Base-by-base conservation (phyloP, 2,113 vertebrate genomes). In the Triplophysa tibetana region DNA sequence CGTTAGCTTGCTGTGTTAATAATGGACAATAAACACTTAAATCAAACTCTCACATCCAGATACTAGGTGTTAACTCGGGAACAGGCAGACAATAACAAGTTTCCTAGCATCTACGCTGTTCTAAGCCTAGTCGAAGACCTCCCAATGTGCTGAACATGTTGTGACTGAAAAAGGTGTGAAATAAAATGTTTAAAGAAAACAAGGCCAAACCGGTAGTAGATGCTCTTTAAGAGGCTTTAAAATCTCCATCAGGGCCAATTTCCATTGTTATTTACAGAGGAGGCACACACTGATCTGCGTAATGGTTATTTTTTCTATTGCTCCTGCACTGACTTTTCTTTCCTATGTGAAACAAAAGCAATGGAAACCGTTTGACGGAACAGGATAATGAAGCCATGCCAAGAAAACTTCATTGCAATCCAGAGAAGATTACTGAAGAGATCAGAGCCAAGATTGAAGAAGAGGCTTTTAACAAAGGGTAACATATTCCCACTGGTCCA, bases 401-500 rank as follows among this genome's bases (percentile, higher is more conserved):
- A n/a, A 86, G 87, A 83, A 86, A 93, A 66, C 84, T 90, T 21
- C 86, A 89, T 1, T 90, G 89, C 85, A 92, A 89, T 78, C 61
- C 90, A 48, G 95, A 96, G 83, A 95, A 96, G 82, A 92, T 95
- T 83, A 94, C 82, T 84, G 92, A 93, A 9, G 95, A 97, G 89
- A 87, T 93, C 72, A 96, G 95, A 90, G 92, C 94, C 78, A 97
- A 95, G 91, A 94, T 96, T 63, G 94, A 98, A 88, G 96, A 98
- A 88, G 96, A 96, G 86, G 93, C 94, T 0, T 98, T 95, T 88
- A 96, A 94, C 81, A 98, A 96, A 93, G 96, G 96, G 97, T 98
- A 87, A 91, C 92, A 84, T 21, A 43, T 58, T 26, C 38, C 29
- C 29, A 33, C 16, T 66, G 64, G 19, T 38, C 1, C 2, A 17